phyloP scores from a whole-genome alignment of 2,888 invertebrate species.

The Abscondita cerata region DNA sequence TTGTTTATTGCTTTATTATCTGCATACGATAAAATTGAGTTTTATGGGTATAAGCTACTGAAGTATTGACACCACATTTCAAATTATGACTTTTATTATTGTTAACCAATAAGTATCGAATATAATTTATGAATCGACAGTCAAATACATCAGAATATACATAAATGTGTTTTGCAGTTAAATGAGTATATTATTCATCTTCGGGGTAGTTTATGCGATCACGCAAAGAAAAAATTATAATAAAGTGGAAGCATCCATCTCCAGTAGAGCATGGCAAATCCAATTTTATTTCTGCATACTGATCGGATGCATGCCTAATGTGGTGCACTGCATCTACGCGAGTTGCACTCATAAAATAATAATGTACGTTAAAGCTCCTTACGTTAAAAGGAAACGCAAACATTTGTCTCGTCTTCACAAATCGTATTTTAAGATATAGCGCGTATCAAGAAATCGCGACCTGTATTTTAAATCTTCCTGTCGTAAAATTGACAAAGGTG shows the following conservation, averaged over 20 bases:
- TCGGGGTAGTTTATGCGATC: slow-evolving; percentile 7
- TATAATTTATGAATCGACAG: no score
- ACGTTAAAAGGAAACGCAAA: slow-evolving; percentile 26
- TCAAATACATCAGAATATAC: slow-evolving; percentile 2
- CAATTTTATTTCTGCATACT: slow-evolving; percentile 33
- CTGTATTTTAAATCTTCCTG: slow-evolving; percentile 19
- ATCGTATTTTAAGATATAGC: slow-evolving; percentile 24
- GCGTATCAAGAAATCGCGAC: slow-evolving; percentile 22
- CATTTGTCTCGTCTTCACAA: slow-evolving; percentile 30
- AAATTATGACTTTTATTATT: slow-evolving; percentile 19
- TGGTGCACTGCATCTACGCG: slow-evolving; percentile 27
- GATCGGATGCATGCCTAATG: slow-evolving; percentile 33
- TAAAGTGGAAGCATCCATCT: slow-evolving; percentile 33
- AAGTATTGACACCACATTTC: slow-evolving; percentile 25
- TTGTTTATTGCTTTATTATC: slow-evolving; percentile 25
- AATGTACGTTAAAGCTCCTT: slow-evolving; percentile 10
- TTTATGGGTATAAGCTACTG: slow-evolving; percentile 23
- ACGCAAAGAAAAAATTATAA: slow-evolving; percentile 21
- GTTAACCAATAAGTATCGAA: slow-evolving; percentile 15
- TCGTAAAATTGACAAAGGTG: slow-evolving; percentile 27
- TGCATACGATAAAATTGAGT: slow-evolving; percentile 16
- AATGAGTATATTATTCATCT: slow-evolving; percentile 20
- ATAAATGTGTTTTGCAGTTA: not conserved
- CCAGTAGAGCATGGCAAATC: slow-evolving; percentile 34
- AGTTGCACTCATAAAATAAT: slow-evolving; percentile 27